Evolutionary conservation across 2,113 vertebrate genomes (phyloP), one percentile per base, ranked within the genome.

Genomic region (Rhagologus leucostigma): DNA sequence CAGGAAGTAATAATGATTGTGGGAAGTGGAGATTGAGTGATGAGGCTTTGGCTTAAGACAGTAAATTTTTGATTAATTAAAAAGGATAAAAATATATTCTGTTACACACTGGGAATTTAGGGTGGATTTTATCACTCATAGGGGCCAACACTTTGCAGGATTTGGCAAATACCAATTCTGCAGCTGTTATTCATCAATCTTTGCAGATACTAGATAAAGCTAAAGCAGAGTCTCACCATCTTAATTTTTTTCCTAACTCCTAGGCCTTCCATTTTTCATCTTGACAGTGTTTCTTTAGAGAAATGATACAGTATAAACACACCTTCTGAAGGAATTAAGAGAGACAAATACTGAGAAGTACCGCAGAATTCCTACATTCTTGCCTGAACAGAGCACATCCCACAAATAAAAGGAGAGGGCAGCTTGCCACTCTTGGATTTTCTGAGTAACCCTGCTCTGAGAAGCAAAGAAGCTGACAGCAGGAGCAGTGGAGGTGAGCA

Each of bases 231-330:
- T 24, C 59, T 76, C 64, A 52, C 39, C 22, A 56, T 75, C 71
- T 86, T 90, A 77, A 77, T 65, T 90, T 80, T 77, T 95, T 93
- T 86, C 67, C 53, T 64, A 64, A 87, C 70, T 94, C 63, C 29
- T 69, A 76, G 44, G 49, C 42, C 37, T 90, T 68, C 71, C 68
- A 95, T 93, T 96, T 96, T 87, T 96, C 87, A 96, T 77, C 67
- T 86, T 86, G 92, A 93, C 90, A 96, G 78, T 63, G 79, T 95
- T 96, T 93, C 92, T 96, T 90, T 57, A 92, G 64, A 96, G 92
- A 92, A 93, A 95, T 78, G 56, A 81, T 87, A 57, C 55, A 77
- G 67, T 93, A 94, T 86, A 96, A 94, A 93, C 85, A 92, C 50
- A 71, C 29, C 65, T 94, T 95, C 68, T 42, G 52, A 93, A 90